phyloP scores from a whole-genome alignment of 1,140 invertebrate genomes.

The Pseudoatta argentina region DNA sequence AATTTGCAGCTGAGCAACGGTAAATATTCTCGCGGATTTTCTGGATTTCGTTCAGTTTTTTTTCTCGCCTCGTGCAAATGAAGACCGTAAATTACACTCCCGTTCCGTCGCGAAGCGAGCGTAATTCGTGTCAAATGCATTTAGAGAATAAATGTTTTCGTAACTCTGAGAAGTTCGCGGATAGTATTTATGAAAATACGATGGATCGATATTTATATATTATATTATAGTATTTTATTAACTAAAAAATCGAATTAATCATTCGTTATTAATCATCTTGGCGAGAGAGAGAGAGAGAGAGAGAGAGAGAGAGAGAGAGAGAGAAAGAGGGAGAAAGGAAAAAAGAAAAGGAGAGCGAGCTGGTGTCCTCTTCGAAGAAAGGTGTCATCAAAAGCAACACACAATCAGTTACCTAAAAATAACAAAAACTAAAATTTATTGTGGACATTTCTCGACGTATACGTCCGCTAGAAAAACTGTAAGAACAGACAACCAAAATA shows the following conservation, averaged over 20 bases:
- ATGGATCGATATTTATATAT: not conserved
- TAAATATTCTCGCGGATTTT: conserved; percentile 13
- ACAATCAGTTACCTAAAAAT: not conserved
- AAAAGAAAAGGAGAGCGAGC: not conserved
- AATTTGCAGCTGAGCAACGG: not conserved
- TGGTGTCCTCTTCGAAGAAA: not conserved
- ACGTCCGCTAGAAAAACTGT: conserved; percentile 1
- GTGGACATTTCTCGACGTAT: not conserved
- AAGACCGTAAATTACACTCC: conserved; percentile 40
- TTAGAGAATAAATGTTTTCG: conserved; percentile 30
- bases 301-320: too few relatives aligned
- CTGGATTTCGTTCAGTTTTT: not conserved
- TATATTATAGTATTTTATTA: not conserved
- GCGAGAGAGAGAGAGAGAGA: too few relatives aligned
- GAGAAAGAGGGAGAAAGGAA: too few relatives aligned
- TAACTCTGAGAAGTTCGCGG: not conserved
- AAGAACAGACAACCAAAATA: conserved; percentile 36
- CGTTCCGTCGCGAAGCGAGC: not conserved
- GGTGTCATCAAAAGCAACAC: not conserved
- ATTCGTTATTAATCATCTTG: conserved; percentile 8
- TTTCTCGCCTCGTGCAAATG: conserved; percentile 9
- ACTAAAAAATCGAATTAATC: not conserved
- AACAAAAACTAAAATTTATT: not conserved
- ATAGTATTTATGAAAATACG: not conserved
- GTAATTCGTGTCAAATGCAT: conserved; percentile 1